A percentile compares a stretch with the other conserved stretches of the same genome.
Conservation (phyloP, 2,888 invertebrate species). For the Drosophila recens region DNA sequence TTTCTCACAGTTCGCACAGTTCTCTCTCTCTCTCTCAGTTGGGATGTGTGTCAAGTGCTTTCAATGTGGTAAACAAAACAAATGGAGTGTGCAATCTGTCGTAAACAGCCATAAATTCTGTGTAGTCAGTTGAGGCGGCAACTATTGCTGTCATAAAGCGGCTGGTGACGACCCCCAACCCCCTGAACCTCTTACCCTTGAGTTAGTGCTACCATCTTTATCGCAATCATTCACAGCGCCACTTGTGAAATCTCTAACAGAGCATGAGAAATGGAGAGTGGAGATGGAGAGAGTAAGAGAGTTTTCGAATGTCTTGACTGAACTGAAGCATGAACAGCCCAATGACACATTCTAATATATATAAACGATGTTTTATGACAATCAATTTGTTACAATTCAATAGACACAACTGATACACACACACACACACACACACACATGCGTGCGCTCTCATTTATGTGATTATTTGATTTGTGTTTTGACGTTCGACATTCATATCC, state of each 20-base stretch:
- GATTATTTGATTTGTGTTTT: slow-evolving; percentile 81
- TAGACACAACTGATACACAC: slow-evolving; percentile 66
- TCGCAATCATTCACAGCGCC: slow-evolving; percentile 77
- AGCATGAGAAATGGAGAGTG: slow-evolving; percentile 19
- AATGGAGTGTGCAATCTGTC: slow-evolving; percentile 82
- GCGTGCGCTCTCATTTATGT: slow-evolving; percentile 76
- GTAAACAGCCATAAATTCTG: slow-evolving; percentile 80
- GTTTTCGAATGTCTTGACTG: slow-evolving; percentile 52
- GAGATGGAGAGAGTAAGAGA: slow-evolving; percentile 13
- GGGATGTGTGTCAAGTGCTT: slow-evolving; percentile 73
- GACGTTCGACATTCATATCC: slow-evolving; percentile 69
- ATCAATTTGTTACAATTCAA: slow-evolving; percentile 84
- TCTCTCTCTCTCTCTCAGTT: slow-evolving; percentile 16
- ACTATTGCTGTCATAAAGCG: slow-evolving; percentile 66
- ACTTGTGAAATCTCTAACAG: slow-evolving; percentile 69
- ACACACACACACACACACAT: slow-evolving; percentile 15
- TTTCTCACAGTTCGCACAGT: slow-evolving; percentile 1
- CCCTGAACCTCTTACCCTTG: background rate
- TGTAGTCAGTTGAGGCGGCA: slow-evolving; percentile 52
- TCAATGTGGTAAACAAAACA: slow-evolving; percentile 77
- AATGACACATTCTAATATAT: slow-evolving; percentile 81
- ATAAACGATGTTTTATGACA: slow-evolving; percentile 84
- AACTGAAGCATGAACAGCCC: slow-evolving; percentile 75
- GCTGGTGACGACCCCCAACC: slow-evolving; percentile 20
- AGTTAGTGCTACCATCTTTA: slow-evolving; percentile 58